A percentile compares a stretch with the other conserved stretches of the same genome.
Evolutionary conservation across 1,140 invertebrate genomes (phyloP).

Genomic region (Contarinia nasturtii): DNA sequence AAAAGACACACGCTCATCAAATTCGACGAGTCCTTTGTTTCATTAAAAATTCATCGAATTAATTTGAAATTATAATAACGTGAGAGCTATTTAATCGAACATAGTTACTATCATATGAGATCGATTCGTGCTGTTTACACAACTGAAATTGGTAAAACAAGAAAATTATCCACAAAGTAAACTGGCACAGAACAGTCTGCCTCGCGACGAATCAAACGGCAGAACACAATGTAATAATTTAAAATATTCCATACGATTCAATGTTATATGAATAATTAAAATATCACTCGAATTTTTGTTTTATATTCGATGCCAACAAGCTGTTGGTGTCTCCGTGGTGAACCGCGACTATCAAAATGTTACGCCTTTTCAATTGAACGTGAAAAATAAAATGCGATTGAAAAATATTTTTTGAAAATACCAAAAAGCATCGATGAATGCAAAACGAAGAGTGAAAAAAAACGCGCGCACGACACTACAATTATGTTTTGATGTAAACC

Average conservation of each 20-base stretch:
- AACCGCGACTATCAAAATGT: no score
- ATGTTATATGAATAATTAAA: no score
- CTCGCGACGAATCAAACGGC: not conserved
- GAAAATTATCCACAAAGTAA: not conserved
- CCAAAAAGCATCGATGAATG: no score
- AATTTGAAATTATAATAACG: not conserved
- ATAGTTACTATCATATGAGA: not conserved
- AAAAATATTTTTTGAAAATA: no score
- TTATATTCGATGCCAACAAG: no score
- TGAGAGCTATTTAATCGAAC: not conserved
- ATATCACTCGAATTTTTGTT: no score
- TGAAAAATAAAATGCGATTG: no score
- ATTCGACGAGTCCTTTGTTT: not conserved
- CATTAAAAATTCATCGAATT: not conserved
- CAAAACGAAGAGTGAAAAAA: no score
- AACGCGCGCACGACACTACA: no score
- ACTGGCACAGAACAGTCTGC: not conserved
- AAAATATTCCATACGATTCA: not conserved
- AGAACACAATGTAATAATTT: not conserved
- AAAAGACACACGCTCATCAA: not conserved
- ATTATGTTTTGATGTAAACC: no score
- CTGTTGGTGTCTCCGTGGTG: no score
- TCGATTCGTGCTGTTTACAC: not conserved
- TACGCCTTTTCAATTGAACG: no score
- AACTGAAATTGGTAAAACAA: not conserved